Evolutionary conservation across 2,888 invertebrate species (phyloP).

Genomic region (Harpagoxenus sublaevis): DNA sequence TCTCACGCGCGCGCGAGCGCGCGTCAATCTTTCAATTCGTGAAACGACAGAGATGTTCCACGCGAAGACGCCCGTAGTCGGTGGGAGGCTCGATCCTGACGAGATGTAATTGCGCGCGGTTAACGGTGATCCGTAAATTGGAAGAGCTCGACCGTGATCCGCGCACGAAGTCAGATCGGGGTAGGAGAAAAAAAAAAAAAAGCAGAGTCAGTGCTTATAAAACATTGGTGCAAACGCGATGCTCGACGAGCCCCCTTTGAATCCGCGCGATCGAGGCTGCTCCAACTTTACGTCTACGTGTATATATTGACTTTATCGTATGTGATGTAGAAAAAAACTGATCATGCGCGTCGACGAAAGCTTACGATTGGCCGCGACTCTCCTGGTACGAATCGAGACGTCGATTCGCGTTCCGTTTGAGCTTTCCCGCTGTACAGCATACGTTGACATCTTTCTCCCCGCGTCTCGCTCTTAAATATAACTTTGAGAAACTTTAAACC

Average conservation of each 20-base stretch:
- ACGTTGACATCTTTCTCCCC: conserved; percentile 20
- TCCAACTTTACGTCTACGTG: conserved; percentile 39
- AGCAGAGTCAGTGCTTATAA: conserved; percentile 68
- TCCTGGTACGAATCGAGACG: conserved; percentile 6
- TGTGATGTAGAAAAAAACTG: conserved; percentile 66
- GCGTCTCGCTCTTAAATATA: conserved; percentile 58
- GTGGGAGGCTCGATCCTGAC: conserved; percentile 23
- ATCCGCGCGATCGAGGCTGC: conserved; percentile 38
- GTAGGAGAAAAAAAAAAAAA: conserved; percentile 44
- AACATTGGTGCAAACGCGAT: conserved; percentile 69
- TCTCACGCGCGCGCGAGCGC: neutral
- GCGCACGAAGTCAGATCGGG: conserved; percentile 51
- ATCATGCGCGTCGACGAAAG: conserved; percentile 44
- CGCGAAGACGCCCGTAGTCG: conserved; percentile 1
- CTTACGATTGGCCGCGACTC: conserved; percentile 38
- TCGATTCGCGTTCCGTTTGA: conserved; percentile 12
- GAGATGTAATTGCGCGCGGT: conserved; percentile 16
- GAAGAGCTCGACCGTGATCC: conserved; percentile 32
- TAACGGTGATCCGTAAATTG: conserved; percentile 33
- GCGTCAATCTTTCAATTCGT: neutral
- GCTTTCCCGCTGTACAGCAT: conserved; percentile 16
- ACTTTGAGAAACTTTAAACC: conserved; percentile 54
- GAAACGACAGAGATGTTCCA: neutral
- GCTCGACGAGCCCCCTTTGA: conserved; percentile 56
- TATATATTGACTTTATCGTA: conserved; percentile 67